Conservation (phyloP, 2,797 vertebrate species). For the Zalophus californianus region DNA sequence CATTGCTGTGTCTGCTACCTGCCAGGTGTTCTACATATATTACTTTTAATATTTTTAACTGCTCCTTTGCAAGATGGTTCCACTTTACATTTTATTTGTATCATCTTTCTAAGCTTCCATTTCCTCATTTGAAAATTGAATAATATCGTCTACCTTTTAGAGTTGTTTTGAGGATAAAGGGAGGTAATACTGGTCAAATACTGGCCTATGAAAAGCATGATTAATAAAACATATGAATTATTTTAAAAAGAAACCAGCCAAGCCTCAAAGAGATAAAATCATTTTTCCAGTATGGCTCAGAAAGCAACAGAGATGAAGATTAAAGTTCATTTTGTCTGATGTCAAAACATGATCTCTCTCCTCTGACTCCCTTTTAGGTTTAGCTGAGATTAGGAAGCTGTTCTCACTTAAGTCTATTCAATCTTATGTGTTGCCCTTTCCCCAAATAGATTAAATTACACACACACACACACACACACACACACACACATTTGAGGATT, state of each 20-base stretch:
- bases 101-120: neutral
- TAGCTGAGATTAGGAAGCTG: neutral
- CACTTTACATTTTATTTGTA: neutral
- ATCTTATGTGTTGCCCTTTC: neutral
- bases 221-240: neutral
- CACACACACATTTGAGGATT: neutral
- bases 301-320: neutral
- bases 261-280: neutral
- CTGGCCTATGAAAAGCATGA: neutral
- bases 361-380: neutral
- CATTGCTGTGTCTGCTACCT: neutral
- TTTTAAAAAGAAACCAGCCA: neutral
- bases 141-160: neutral
- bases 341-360: neutral
- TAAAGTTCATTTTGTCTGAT: neutral
- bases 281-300: neutral
- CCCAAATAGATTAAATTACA: neutral
- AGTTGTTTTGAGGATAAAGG: neutral
- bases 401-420: neutral
- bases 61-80: neutral
- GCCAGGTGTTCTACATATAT: neutral
- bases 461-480: too few species aligned
- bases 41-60: neutral
- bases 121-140: neutral
- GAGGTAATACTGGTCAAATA: neutral